phyloP scores from a whole-genome alignment of 2,888 invertebrate genomes.

The Ophonus ardosiacus region DNA sequence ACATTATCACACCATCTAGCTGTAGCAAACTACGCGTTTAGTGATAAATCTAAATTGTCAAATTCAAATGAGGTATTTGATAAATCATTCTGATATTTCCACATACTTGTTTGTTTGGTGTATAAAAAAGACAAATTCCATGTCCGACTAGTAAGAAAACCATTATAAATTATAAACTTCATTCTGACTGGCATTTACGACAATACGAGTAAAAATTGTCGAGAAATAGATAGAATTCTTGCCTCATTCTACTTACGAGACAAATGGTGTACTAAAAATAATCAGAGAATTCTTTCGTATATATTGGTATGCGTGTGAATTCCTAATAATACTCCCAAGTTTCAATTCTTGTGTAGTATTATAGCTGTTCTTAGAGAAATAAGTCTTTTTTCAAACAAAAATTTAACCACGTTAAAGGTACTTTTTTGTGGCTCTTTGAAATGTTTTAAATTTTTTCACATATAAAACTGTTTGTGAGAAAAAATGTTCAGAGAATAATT shows the following conservation, averaged over 20 bases:
- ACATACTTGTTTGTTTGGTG: neutral
- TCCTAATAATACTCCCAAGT: neutral
- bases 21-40: too few relatives aligned
- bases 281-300: neutral
- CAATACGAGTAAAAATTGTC: neutral
- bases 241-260: neutral
- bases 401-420: too few relatives aligned
- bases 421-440: neutral
- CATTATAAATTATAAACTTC: neutral
- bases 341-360: neutral
- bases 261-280: neutral
- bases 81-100: neutral
- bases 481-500: too few relatives aligned
- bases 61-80: too few relatives aligned
- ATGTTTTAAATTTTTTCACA: neutral
- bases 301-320: neutral
- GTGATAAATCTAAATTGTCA: too few relatives aligned
- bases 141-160: neutral
- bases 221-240: neutral
- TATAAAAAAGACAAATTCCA: neutral
- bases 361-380: too few relatives aligned
- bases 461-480: too few relatives aligned
- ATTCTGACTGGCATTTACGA: neutral
- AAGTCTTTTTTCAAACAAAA: too few relatives aligned
- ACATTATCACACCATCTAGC: too few relatives aligned